phyloP scores from a whole-genome alignment of 2,113 vertebrate genomes.

The Trachemys scripta region DNA sequence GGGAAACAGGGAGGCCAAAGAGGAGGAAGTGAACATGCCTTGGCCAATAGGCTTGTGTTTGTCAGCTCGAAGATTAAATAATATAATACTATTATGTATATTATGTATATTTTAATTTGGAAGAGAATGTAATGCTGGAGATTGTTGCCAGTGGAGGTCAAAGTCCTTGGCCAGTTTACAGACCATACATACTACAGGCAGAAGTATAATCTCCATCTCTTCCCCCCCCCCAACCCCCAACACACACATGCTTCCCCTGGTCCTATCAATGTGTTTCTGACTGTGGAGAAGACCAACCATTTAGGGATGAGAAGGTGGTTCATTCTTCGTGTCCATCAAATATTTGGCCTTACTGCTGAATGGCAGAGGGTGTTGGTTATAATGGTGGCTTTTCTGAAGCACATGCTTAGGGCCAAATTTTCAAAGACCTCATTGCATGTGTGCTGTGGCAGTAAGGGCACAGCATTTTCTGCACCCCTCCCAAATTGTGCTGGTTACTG shows the following conservation, averaged over 20 bases:
- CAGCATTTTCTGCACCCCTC: background rate
- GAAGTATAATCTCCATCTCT: background rate
- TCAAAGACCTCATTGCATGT: background rate
- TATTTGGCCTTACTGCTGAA: background rate
- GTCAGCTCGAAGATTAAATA: background rate
- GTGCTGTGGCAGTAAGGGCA: background rate
- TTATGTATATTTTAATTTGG: background rate
- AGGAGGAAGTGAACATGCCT: background rate
- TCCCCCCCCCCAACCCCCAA: fast-evolving
- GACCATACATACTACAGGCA: background rate
- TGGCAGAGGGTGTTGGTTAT: background rate
- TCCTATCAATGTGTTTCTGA: background rate
- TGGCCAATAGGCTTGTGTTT: background rate
- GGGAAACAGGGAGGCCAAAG: background rate
- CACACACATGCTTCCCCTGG: background rate
- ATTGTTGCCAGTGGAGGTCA: background rate
- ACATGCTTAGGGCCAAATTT: background rate
- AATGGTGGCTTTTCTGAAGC: background rate
- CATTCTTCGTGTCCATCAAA: background rate
- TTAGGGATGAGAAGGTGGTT: background rate
- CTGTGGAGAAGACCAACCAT: background rate
- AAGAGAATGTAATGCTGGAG: background rate
- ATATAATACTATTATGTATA: background rate
- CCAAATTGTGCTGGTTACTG: background rate
- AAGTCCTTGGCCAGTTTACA: background rate